Evolutionary conservation across 2,113 vertebrate genomes (phyloP), one percentile per base, ranked within the genome.

Genomic region (Calonectris borealis): DNA sequence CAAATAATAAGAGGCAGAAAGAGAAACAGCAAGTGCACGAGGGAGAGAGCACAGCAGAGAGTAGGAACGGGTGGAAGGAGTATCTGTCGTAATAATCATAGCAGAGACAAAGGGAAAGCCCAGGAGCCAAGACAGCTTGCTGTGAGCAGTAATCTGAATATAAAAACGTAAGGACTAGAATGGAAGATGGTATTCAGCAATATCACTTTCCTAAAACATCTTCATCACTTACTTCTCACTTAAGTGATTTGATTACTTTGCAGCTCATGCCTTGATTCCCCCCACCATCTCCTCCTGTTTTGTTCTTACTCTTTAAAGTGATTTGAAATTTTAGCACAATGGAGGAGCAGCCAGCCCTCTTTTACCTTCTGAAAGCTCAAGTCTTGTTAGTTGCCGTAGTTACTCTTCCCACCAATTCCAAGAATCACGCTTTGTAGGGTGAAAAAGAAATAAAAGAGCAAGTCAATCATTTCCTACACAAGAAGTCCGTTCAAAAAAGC

Each of bases 1-100:
- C 72, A 96, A 93, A 96, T 77, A 88, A 95, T 89, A 40, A 94
- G 89, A 97, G 82, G 80, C 86, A 95, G 78, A 96, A 69, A 96
- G 42, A 92, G 60, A 62, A 95, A 77, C 54, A 70, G 58, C 40
- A 69, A 90, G 57, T 72, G 75, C 38, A 80, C 57, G 76, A 90
- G 38, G n/a, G 34, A 97, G 71, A 90, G 27, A 54, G 60, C 62
- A 55, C n/a, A 85, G 90, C 49, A 79, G 68, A 95, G 54, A 66
- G 76, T 38, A 89, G 57, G 86, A 93, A 70, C 0, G 7, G 44
- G 79, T 92, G 44, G 79, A 86, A 92, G 91, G 72, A 76, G 85
- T 70, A 69, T 83, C 78, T 86, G 58, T 92, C 2, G 4, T 92
- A 96, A 69, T 86, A 73, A 89, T 93, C 55, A 71, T 68, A 90